These are phyloP conservation scores for Blennius ocellaris DNA, from an alignment of 2,113 vertebrate species.

Conservation along the genomic window DNA sequence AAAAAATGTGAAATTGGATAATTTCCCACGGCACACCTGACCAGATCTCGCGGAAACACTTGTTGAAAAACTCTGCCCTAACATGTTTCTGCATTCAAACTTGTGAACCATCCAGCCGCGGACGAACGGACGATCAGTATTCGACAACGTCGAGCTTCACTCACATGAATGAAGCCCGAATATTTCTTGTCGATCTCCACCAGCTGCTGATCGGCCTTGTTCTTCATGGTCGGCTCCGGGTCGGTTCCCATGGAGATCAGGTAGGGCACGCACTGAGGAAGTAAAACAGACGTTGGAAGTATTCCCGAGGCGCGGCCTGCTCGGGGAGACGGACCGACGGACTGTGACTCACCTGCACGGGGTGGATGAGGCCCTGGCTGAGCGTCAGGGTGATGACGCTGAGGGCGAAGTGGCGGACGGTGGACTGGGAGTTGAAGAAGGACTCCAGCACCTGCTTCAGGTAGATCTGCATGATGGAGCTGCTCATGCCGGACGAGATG, in stretches of 20 bases:
- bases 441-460: constrained; percentile 98
- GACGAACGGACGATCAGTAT: neutral
- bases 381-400: constrained; percentile 96
- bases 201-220: constrained; percentile 96
- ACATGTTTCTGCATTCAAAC: too few relatives aligned
- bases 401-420: constrained; percentile 94
- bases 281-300: neutral
- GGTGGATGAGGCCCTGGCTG: constrained; percentile 97
- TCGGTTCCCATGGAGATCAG: constrained; percentile 99
- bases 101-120: too few relatives aligned
- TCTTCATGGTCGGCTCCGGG: constrained; percentile 97
- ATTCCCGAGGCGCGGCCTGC: too few relatives aligned
- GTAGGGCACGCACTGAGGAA: constrained; percentile 94
- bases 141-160: constrained; percentile 58
- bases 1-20: too few relatives aligned
- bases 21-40: too few relatives aligned
- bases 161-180: constrained; percentile 97
- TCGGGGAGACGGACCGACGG: too few relatives aligned
- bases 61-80: too few relatives aligned
- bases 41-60: too few relatives aligned
- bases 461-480: constrained; percentile 99
- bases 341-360: constrained; percentile 89
- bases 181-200: constrained; percentile 99
- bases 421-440: constrained; percentile 96
- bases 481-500: constrained; percentile 99